These are phyloP conservation scores for Acanthosoma haemorrhoidale DNA, from an alignment of 2,888 invertebrate species.

Conservation along the genomic window DNA sequence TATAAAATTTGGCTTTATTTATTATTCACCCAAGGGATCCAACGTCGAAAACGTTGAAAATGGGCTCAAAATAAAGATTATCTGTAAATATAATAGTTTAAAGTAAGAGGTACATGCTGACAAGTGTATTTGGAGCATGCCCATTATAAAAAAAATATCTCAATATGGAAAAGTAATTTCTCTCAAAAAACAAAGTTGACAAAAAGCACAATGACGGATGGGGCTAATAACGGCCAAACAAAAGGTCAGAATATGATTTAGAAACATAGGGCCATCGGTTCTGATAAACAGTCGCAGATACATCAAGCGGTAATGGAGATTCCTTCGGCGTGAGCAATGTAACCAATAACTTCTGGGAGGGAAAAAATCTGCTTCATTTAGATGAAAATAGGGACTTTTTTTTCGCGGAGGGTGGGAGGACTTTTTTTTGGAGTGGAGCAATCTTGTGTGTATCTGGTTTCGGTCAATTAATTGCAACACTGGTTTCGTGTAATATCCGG, in stretches of 20 bases:
- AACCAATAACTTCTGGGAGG: not conserved
- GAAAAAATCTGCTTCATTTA: too few species aligned
- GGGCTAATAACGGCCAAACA: not conserved
- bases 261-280: conserved; percentile 11
- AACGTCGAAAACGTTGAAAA: too few species aligned
- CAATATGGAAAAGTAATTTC: too few species aligned
- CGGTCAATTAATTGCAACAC: not conserved
- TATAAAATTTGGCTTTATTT: too few species aligned
- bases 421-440: not conserved
- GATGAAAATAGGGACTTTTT: not conserved
- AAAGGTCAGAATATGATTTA: conserved; percentile 9
- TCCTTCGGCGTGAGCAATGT: not conserved
- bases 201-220: too few species aligned
- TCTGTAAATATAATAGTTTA: too few species aligned
- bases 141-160: too few species aligned
- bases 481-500: not conserved
- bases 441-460: not conserved
- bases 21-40: too few species aligned
- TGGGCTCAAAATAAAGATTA: too few species aligned
- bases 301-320: not conserved
- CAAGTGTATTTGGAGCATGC: too few species aligned
- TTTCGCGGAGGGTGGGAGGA: not conserved
- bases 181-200: too few species aligned
- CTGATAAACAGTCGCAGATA: not conserved
- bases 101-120: too few species aligned